phyloP scores from a whole-genome alignment of 2,888 invertebrate genomes.

The Perithous albicinctus region DNA sequence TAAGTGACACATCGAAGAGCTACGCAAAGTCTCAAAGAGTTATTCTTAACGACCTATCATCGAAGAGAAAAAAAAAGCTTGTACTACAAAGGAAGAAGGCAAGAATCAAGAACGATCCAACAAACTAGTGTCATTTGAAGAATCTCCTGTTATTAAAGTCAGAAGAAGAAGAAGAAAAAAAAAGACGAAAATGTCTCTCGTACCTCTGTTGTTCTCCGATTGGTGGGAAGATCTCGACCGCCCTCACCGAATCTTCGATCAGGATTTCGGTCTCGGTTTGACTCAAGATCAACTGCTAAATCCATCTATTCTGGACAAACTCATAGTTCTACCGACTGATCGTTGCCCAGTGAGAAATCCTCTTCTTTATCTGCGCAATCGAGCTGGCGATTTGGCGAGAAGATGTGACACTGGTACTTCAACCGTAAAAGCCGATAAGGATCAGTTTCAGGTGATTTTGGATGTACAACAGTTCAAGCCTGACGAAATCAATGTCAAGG shows the following conservation, averaged over 20 bases:
- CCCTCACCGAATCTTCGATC: slow-evolving; percentile 91
- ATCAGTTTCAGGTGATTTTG: slow-evolving; percentile 89
- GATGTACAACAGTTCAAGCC: slow-evolving; percentile 91
- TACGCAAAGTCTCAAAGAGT: slow-evolving; percentile 4
- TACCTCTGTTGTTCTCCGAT: slow-evolving; percentile 92
- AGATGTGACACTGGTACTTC: slow-evolving; percentile 87
- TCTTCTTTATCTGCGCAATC: slow-evolving; percentile 47
- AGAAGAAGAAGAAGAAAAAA: slow-evolving; percentile 9
- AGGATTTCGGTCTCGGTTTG: slow-evolving; percentile 92
- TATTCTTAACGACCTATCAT: slow-evolving; percentile 1
- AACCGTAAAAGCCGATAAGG: slow-evolving; percentile 88
- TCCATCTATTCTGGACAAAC: slow-evolving; percentile 87
- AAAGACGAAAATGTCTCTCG: slow-evolving; percentile 88
- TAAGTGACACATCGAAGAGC: slow-evolving; percentile 45
- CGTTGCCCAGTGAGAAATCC: slow-evolving; percentile 50
- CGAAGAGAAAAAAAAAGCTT: slow-evolving; percentile 14
- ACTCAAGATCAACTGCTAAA: slow-evolving; percentile 88
- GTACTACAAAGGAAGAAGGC: background rate
- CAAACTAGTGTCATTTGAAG: too few relatives aligned
- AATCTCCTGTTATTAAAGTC: background rate
- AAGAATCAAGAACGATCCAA: background rate
- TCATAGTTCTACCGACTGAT: slow-evolving; percentile 52
- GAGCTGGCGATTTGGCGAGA: slow-evolving; percentile 59
- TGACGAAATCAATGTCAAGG: slow-evolving; percentile 86
- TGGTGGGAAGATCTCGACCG: slow-evolving; percentile 93